Conservation (phyloP, 2,113 vertebrate genomes). For the Urocynchramus pylzowi region DNA sequence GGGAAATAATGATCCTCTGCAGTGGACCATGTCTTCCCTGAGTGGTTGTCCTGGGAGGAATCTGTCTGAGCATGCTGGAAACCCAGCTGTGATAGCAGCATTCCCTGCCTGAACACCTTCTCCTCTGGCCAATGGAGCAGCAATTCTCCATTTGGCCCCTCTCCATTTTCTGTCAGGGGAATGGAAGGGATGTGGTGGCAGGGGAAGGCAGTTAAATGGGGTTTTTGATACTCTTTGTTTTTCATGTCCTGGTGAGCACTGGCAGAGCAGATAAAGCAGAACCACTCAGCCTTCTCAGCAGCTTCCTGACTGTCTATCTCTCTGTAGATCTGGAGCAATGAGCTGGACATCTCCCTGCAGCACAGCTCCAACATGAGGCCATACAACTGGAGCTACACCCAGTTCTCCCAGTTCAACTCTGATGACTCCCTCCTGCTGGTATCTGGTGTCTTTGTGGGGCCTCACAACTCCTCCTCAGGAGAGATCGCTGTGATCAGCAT, state of each 20-base stretch:
- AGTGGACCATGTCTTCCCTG: background rate
- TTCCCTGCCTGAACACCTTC: background rate
- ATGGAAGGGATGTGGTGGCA: background rate
- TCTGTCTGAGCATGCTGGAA: background rate
- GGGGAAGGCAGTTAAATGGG: background rate
- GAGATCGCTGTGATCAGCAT: conserved; percentile 95
- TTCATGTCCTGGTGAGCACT: background rate
- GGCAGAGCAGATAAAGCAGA: background rate
- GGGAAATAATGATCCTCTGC: background rate
- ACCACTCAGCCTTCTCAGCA: background rate
- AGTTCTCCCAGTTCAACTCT: conserved; percentile 96
- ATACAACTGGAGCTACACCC: conserved; percentile 98
- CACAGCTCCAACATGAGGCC: conserved; percentile 95
- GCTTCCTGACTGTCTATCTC: background rate
- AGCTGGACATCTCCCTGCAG: conserved; percentile 83
- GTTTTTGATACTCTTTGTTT: background rate
- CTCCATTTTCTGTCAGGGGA: background rate
- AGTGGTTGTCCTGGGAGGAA: background rate
- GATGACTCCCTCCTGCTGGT: conserved; percentile 93
- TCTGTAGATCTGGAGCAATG: conserved; percentile 90
- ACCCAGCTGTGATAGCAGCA: background rate
- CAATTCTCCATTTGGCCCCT: background rate
- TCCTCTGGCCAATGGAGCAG: background rate
- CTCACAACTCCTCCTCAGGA: conserved; percentile 88
- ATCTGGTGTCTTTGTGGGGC: conserved; percentile 92